Conservation (phyloP, 2,888 invertebrate genomes). For the Eupithecia abbreviata region DNA sequence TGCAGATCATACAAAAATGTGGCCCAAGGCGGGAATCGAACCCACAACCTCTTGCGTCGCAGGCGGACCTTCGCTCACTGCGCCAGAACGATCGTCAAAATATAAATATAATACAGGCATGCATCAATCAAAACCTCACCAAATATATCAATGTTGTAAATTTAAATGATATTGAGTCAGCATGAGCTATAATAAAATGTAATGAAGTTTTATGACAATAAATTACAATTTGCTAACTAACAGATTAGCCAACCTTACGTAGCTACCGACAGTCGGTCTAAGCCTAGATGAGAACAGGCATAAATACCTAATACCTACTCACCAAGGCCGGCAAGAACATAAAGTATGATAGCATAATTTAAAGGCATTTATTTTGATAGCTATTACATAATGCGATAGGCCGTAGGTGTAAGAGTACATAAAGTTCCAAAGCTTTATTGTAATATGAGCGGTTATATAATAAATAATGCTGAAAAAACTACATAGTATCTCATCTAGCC, state of each 20-base stretch:
- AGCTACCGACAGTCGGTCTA: neutral
- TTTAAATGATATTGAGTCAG: neutral
- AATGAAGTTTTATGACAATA: slow-evolving; percentile 23
- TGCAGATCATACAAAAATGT: too few species aligned
- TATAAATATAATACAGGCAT: neutral
- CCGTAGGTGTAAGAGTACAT: slow-evolving; percentile 5
- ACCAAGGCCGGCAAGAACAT: slow-evolving; percentile 35
- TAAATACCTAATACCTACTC: slow-evolving; percentile 28
- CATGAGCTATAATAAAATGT: neutral
- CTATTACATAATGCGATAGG: slow-evolving; percentile 39
- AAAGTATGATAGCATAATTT: slow-evolving; percentile 36
- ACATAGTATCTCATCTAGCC: too few species aligned
- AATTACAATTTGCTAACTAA: slow-evolving; percentile 34
- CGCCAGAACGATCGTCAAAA: too few species aligned
- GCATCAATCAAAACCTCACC: neutral
- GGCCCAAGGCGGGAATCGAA: too few species aligned
- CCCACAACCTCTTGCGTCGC: too few species aligned
- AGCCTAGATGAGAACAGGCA: slow-evolving; percentile 33
- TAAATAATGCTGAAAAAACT: too few species aligned
- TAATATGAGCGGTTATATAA: neutral
- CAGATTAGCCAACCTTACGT: slow-evolving; percentile 30
- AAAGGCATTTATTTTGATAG: slow-evolving; percentile 35
- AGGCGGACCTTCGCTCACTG: too few species aligned
- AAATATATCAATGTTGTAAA: neutral
- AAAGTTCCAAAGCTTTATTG: slow-evolving; percentile 33